Conservation (phyloP, 2,797 vertebrate genomes). For the Rhinoraja longicauda region DNA sequence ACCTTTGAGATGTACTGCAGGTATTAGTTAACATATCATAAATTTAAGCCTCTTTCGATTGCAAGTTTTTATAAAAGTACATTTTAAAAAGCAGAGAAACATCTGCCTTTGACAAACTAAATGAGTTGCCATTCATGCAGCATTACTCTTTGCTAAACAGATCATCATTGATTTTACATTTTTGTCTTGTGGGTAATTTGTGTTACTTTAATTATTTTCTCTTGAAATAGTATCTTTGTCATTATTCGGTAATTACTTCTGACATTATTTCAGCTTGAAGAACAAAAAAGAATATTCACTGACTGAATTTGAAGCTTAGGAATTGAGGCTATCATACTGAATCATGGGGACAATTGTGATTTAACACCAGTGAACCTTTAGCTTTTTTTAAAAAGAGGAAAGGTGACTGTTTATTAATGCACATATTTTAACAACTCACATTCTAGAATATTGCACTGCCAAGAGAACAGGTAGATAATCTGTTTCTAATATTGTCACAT, state of each 20-base stretch:
- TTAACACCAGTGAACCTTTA: neutral
- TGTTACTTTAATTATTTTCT: conserved; percentile 12
- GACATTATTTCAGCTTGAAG: conserved; percentile 1
- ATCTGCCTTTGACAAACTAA: neutral
- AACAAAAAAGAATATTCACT: conserved; percentile 10
- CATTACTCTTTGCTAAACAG: neutral
- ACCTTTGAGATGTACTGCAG: neutral
- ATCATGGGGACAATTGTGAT: neutral
- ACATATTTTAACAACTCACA: neutral
- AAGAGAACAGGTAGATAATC: neutral
- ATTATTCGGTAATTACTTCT: conserved; percentile 9
- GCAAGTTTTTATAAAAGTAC: too few species aligned
- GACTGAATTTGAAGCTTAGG: neutral
- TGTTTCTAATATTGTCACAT: neutral
- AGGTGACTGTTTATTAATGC: neutral
- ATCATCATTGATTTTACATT: neutral
- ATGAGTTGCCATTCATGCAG: neutral
- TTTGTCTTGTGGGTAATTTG: neutral
- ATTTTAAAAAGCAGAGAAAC: neutral
- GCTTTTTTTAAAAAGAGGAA: neutral
- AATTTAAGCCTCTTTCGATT: neutral
- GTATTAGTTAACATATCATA: neutral
- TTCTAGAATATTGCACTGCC: neutral
- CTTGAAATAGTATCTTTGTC: neutral
- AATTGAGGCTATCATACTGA: neutral